phyloP scores from a whole-genome alignment of 2,888 invertebrate genomes.

The Diarsia rubi region DNA sequence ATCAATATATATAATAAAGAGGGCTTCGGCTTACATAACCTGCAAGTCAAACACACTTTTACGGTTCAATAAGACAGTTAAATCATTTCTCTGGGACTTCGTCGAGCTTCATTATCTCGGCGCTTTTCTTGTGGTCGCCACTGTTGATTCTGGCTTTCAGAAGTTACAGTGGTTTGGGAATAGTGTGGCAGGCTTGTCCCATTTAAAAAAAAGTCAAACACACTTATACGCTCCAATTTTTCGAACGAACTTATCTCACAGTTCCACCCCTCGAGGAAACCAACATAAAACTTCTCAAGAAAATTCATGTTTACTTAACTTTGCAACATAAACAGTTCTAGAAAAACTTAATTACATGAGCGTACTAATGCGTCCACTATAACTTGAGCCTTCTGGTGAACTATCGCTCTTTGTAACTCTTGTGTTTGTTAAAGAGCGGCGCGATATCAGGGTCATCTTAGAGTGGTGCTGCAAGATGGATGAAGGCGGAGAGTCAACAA shows the following conservation, averaged over 20 bases:
- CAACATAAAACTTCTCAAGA: conserved; percentile 25
- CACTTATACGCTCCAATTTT: not conserved
- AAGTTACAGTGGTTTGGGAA: no score
- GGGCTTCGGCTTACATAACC: not conserved
- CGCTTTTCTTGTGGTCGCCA: no score
- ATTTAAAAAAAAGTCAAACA: not conserved
- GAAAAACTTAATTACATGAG: conserved; percentile 67
- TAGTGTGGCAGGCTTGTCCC: no score
- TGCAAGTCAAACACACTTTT: not conserved
- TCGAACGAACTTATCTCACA: not conserved
- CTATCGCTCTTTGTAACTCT: conserved; percentile 50
- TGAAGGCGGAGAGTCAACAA: conserved; percentile 66
- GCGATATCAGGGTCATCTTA: conserved; percentile 59
- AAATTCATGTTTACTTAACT: conserved; percentile 39
- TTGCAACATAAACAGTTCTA: conserved; percentile 38
- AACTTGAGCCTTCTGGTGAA: conserved; percentile 52
- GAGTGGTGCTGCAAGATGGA: conserved; percentile 57
- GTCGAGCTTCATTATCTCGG: no score
- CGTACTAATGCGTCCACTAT: conserved; percentile 59
- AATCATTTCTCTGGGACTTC: no score
- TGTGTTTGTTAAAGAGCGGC: conserved; percentile 40
- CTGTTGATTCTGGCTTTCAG: no score
- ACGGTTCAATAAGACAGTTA: no score
- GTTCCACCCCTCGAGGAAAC: no score
- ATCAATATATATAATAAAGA: no score